These are phyloP conservation scores for Seriola rivoliana DNA, from an alignment of 2,113 vertebrate species.

Conservation along the genomic window DNA sequence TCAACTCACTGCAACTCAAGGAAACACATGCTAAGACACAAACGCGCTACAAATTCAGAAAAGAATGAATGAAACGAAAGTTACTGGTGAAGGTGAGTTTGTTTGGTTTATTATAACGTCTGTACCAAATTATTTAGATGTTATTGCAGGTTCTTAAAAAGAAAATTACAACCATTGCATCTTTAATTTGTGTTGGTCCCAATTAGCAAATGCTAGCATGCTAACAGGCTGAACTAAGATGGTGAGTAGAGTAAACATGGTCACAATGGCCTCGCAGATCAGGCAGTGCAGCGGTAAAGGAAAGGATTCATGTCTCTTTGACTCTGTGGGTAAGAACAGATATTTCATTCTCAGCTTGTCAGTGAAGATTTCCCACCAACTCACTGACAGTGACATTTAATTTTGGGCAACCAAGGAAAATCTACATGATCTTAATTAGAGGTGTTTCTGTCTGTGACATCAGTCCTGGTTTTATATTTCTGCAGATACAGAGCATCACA, in stretches of 20 bases:
- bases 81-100: too few species aligned
- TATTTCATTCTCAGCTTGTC: background rate
- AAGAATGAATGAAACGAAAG: too few species aligned
- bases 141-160: too few species aligned
- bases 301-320: too few species aligned
- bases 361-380: background rate
- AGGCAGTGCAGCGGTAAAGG: background rate
- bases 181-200: too few species aligned
- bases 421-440: background rate
- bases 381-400: background rate
- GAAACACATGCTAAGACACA: too few species aligned
- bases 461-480: background rate
- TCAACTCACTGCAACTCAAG: too few species aligned
- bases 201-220: background rate
- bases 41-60: too few species aligned
- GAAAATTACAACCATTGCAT: too few species aligned
- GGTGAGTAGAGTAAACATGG: too few species aligned
- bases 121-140: too few species aligned
- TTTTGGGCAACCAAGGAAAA: background rate
- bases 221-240: background rate
- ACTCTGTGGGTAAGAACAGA: background rate
- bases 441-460: background rate
- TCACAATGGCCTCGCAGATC: background rate
- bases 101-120: too few species aligned
- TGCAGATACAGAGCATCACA: background rate